Evolutionary conservation across 2,888 invertebrate species (phyloP), one percentile per base, ranked within the genome.

Genomic region (Hedya salicella): DNA sequence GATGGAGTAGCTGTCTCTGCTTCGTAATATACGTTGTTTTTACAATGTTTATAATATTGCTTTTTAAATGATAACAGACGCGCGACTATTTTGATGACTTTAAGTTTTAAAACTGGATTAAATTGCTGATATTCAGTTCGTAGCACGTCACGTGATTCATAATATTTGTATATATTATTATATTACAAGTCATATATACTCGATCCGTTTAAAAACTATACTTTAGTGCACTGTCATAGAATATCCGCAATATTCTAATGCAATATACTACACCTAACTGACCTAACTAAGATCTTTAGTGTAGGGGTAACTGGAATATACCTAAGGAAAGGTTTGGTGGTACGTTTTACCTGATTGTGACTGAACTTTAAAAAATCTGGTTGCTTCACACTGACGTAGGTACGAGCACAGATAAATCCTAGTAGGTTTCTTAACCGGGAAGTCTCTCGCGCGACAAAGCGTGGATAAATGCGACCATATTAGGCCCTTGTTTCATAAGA

Each of bases 401-500:
- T 36, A 36, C 9, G 36, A 1, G 36, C 9, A 9, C 2, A 36
- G 6, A 8, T 9, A 32, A 3, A 25, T 25, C 6, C 25, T 25
- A 25, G 5, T 6, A 25, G 6, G 25, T 25, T 4, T 2, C 25
- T 6, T 36, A 36, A 36, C 9, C 11, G 9, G 36, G 36, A 36
- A 1, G 9, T 36, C 9, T 11, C 8, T 36, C 11, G 11, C 9
- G 5, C 16, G 8, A 13, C 21, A 57, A 57, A 56, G 16, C 32
- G 17, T 17, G 32, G n/a, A 32, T 57, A 57, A 32, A 57, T 32
- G 17, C 32, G 32, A n/a, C 32, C 32, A 57, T 57, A 56, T 25
- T 30, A 30, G 17, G 44, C 13, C 30, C 11, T 6, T 25, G 53
- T 66, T 54, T 48, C 53, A 49, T 66, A 66, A 66, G 54, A 61